phyloP scores from a whole-genome alignment of 2,113 vertebrate species.

The Tichodroma muraria region DNA sequence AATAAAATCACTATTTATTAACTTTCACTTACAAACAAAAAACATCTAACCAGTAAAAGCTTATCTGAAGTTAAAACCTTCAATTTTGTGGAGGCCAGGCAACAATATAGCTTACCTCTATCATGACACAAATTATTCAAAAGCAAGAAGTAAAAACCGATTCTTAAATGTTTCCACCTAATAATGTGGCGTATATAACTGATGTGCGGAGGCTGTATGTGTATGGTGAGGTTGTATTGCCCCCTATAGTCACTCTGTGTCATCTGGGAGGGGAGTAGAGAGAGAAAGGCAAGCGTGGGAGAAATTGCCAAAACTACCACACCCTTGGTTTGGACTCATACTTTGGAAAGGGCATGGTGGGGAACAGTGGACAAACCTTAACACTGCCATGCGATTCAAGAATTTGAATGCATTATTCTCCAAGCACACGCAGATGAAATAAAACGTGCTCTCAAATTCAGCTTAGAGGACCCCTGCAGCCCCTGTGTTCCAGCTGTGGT shows the following conservation, averaged over 20 bases:
- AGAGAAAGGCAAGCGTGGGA: neutral
- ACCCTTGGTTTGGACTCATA: neutral
- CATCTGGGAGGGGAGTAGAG: neutral
- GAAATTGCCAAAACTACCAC: neutral
- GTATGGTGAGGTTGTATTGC: slow-evolving; percentile 70
- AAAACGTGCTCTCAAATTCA: neutral
- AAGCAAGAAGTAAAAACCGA: neutral
- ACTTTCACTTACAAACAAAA: neutral
- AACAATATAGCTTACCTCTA: neutral
- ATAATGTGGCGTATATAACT: neutral
- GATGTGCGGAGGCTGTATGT: neutral
- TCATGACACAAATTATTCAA: neutral
- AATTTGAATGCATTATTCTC: neutral
- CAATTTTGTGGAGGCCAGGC: neutral
- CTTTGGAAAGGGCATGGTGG: neutral
- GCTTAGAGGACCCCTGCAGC: neutral
- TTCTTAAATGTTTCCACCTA: neutral
- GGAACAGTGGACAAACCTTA: neutral
- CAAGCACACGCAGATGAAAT: neutral
- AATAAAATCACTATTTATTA: slow-evolving; percentile 39
- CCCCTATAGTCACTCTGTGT: slow-evolving; percentile 69
- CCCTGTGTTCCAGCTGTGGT: neutral
- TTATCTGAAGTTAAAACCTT: neutral
- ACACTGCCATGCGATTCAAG: neutral
- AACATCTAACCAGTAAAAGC: neutral